Percentiles rank a stretch among this genome's conserved stretches.
These are phyloP conservation scores for Mohoua ochrocephala DNA, from an alignment of 2,113 vertebrate genomes.

Conservation along the genomic window DNA sequence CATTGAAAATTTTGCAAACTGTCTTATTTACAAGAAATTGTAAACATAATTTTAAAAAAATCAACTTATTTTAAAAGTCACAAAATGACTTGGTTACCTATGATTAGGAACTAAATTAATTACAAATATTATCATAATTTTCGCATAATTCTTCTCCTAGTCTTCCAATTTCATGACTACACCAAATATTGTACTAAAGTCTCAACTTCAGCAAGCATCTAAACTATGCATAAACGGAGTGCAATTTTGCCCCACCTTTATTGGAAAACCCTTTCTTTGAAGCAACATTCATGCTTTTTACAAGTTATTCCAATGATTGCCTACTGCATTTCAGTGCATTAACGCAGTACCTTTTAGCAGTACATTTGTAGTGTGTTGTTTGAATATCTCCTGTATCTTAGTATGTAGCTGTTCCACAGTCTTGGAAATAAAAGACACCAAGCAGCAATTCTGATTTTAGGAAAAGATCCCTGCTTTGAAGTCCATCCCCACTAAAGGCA, in stretches of 20 bases:
- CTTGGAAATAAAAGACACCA: background rate
- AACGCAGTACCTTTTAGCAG: background rate
- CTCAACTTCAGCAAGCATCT: background rate
- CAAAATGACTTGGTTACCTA: background rate
- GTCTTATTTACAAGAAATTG: background rate
- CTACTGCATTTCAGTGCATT: background rate
- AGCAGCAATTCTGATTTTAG: background rate
- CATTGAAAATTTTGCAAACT: background rate
- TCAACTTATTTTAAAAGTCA: background rate
- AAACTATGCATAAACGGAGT: background rate
- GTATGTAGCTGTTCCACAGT: background rate
- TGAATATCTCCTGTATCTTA: background rate
- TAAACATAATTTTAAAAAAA: background rate
- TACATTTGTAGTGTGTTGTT: background rate
- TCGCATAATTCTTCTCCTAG: background rate
- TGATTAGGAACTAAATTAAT: background rate
- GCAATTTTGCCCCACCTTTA: background rate
- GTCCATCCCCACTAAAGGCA: background rate
- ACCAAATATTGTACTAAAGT: background rate
- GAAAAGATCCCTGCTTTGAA: background rate
- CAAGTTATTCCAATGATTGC: background rate
- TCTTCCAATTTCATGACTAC: background rate
- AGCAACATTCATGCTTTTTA: background rate
- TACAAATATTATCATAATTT: background rate
- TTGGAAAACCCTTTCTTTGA: background rate